These are phyloP conservation scores for Cotesia chilonis DNA, from an alignment of 1,140 invertebrate species.

Conservation along the genomic window DNA sequence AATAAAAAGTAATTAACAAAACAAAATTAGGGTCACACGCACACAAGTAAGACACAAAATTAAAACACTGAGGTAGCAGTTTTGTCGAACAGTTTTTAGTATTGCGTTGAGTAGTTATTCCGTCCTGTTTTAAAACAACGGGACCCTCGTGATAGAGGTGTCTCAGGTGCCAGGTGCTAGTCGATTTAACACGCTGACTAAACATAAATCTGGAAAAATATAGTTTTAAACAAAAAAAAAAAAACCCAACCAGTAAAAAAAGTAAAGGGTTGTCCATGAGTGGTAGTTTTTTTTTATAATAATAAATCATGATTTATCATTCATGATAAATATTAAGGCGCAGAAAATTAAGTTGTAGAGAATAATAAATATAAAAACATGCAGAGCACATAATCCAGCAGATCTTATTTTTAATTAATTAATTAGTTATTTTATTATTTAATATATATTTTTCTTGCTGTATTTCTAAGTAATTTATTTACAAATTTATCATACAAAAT, in stretches of 20 bases:
- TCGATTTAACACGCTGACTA: constrained; percentile 53
- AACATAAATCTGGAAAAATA: constrained; percentile 67
- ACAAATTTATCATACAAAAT: constrained; percentile 53
- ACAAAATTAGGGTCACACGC: constrained; percentile 43
- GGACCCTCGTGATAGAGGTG: constrained; percentile 28
- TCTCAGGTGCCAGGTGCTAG: constrained; percentile 43
- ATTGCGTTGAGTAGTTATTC: constrained; percentile 39
- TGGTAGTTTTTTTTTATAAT: constrained; percentile 17
- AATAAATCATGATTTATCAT: constrained; percentile 31
- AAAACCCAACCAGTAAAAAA: constrained; percentile 56
- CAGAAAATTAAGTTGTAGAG: constrained; percentile 53
- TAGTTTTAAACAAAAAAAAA: constrained; percentile 51
- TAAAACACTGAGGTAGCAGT: constrained; percentile 38
- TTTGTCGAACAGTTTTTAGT: constrained; percentile 60
- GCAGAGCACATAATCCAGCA: constrained; percentile 55
- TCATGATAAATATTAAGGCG: constrained; percentile 43
- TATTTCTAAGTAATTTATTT: constrained; percentile 45
- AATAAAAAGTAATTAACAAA: constrained; percentile 49
- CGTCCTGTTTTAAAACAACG: constrained; percentile 39
- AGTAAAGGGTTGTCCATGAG: constrained; percentile 39
- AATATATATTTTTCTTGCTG: too few species aligned
- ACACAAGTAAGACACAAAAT: constrained; percentile 34
- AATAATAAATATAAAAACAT: constrained; percentile 54
- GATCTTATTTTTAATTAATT: constrained; percentile 34
- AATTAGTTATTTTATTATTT: constrained; percentile 24